Base-by-base conservation (phyloP, 2,113 vertebrate species). In the Dunckerocampus dactyliophorus region DNA sequence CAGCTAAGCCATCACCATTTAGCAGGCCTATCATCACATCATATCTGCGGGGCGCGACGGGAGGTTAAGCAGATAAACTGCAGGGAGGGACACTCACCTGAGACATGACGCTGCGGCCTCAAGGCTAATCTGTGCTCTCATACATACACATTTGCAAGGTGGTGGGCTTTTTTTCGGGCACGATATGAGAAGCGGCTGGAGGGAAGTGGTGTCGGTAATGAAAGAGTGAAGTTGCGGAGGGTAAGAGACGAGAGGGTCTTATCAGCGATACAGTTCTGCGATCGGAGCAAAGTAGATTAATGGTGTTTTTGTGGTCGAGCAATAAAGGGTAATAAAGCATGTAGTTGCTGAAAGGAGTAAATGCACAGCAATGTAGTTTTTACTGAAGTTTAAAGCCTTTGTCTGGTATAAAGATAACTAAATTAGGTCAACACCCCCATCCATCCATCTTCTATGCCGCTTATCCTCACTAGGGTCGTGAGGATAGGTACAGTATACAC, bases 71-170 rank as follows among this genome's bases (percentile, higher is more conserved):
- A 74, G 62, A 69, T 34, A 78, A 19, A 22, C 14, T 62, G 74
- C 47, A 47, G 8, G 68, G 76, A 72, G 70, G 75, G 57, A 50
- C 46, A 46, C 63, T 69, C 78, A 80, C 68, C 83, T 77, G 67
- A 74, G 80, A 77, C 77, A 57, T 34, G 2, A 50, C 66, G 55
- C 63, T 60, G 47, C 11, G 2, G 39, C 66, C 57, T 61, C 62
- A 69, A 13, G 12, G 14, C 56, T 80, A 71, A 83, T 76, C 71
- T 72, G 49, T 58, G 54, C 65, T 72, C 62, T 79, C 65, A 79
- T 71, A 75, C 71, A 70, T 8, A 59, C 61, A 50, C 31, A 19
- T 1, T 6, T 7, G 6, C 48, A 62, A 47, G 8, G 52, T 63
- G 39, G 63, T 20, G 67, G 54, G 28, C 55, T 69, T 57, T 15